These are phyloP conservation scores for Drosophila nigricruria DNA, from an alignment of 2,888 invertebrate genomes.

Conservation along the genomic window DNA sequence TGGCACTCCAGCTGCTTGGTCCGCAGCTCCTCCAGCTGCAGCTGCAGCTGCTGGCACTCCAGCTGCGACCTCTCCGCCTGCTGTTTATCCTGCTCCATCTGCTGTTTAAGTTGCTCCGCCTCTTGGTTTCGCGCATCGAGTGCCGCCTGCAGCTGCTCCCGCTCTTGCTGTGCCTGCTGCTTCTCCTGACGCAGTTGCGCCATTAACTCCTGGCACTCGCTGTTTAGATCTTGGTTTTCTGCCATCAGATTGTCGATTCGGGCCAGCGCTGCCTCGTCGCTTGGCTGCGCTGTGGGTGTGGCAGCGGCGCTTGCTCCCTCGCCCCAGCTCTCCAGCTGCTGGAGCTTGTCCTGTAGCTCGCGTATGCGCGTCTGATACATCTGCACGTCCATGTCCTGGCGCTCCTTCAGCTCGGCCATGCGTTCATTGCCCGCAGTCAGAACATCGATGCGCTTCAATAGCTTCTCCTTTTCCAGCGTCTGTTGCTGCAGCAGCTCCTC, in stretches of 20 bases:
- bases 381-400: slow-evolving; percentile 91
- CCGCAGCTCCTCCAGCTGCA: slow-evolving; percentile 32
- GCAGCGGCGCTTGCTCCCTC: slow-evolving; percentile 29
- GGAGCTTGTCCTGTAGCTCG: slow-evolving; percentile 89
- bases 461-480: slow-evolving; percentile 88
- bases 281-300: background rate
- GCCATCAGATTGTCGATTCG: slow-evolving; percentile 86
- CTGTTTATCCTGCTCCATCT: slow-evolving; percentile 20
- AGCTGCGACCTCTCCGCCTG: slow-evolving; percentile 82
- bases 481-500: slow-evolving; percentile 87
- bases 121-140: slow-evolving; percentile 1
- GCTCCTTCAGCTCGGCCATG: slow-evolving; percentile 92
- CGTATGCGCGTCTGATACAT: slow-evolving; percentile 90
- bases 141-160: slow-evolving; percentile 83
- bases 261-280: slow-evolving; percentile 11
- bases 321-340: slow-evolving; percentile 86
- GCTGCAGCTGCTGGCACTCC: slow-evolving; percentile 37
- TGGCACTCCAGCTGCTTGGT: slow-evolving; percentile 24
- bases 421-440: slow-evolving; percentile 91
- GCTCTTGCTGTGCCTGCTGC: slow-evolving; percentile 42
- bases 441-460: slow-evolving; percentile 90
- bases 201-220: slow-evolving; percentile 88
- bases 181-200: slow-evolving; percentile 86
- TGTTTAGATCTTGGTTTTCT: slow-evolving; percentile 87
- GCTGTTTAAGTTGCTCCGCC: slow-evolving; percentile 74